Conservation (phyloP, 2,113 vertebrate genomes). For the Argyrosomus japonicus region DNA sequence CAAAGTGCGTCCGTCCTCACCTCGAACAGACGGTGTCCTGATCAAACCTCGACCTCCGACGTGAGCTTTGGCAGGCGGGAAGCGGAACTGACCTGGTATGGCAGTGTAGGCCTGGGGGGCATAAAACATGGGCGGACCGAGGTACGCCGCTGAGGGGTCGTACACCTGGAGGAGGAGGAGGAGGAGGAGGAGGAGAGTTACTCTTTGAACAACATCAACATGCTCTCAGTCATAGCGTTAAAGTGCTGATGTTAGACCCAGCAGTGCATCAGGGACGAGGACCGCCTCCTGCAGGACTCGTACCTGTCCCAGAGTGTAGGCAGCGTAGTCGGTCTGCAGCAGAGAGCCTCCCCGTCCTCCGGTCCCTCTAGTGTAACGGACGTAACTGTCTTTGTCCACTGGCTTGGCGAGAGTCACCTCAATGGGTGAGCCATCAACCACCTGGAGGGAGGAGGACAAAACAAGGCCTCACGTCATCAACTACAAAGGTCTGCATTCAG, state of each 20-base stretch:
- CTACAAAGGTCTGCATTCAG: no score
- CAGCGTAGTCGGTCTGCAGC: constrained; percentile 90
- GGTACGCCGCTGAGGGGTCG: constrained; percentile 90
- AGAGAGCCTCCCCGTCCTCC: constrained; percentile 87
- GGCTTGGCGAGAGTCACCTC: constrained; percentile 98
- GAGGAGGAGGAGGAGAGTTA: not conserved
- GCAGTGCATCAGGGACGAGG: not conserved
- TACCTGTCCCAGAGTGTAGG: constrained; percentile 91
- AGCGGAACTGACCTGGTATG: constrained; percentile 89
- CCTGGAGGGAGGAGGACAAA: constrained; percentile 72
- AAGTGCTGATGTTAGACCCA: not conserved
- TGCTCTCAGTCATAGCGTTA: no score
- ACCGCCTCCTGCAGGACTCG: constrained; percentile 36
- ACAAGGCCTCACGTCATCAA: no score
- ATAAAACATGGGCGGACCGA: constrained; percentile 96
- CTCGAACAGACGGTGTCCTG: constrained; percentile 92
- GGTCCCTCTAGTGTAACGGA: constrained; percentile 94
- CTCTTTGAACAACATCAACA: no score
- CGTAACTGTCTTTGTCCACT: constrained; percentile 97
- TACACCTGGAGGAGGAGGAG: constrained; percentile 80
- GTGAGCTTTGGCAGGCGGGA: constrained; percentile 89
- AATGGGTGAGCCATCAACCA: constrained; percentile 94
- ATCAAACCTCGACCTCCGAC: constrained; percentile 87
- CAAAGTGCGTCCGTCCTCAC: constrained; percentile 77
- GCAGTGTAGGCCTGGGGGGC: constrained; percentile 92